phyloP scores from a whole-genome alignment of 2,888 invertebrate genomes.

The Allygus modestus region DNA sequence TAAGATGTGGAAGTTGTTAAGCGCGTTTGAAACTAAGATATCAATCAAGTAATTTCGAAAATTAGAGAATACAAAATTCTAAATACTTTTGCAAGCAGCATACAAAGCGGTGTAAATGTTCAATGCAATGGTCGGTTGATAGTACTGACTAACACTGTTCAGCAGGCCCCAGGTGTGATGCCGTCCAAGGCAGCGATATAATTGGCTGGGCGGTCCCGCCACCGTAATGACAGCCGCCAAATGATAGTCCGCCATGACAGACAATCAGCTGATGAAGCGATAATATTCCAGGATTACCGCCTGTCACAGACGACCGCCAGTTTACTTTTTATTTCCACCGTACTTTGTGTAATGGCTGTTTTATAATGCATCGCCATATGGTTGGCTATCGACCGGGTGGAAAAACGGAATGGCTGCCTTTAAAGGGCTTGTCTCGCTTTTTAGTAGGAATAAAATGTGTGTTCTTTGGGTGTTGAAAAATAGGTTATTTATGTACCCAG shows the following conservation, averaged over 20 bases:
- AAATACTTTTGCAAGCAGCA: too few species aligned
- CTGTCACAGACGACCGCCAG: slow-evolving; percentile 9
- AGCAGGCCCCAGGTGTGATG: neutral
- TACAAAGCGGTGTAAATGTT: too few species aligned
- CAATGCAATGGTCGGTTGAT: too few species aligned
- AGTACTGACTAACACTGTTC: too few species aligned
- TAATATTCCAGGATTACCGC: slow-evolving; percentile 36
- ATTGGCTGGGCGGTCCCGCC: slow-evolving; percentile 40
- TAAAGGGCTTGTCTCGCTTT: neutral
- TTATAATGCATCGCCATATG: slow-evolving; percentile 52
- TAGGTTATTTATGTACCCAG: too few species aligned
- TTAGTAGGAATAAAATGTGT: too few species aligned
- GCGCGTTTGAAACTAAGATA: too few species aligned
- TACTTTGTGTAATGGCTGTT: slow-evolving; percentile 54
- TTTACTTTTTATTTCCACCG: slow-evolving; percentile 28
- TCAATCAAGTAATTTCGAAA: too few species aligned
- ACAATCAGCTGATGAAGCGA: slow-evolving; percentile 34
- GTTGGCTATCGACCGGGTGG: slow-evolving; percentile 7
- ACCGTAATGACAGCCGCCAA: slow-evolving; percentile 30
- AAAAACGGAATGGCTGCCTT: neutral
- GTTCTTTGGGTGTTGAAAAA: too few species aligned
- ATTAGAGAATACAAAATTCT: too few species aligned
- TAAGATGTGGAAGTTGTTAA: too few species aligned
- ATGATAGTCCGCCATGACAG: slow-evolving; percentile 34
- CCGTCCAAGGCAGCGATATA: neutral